phyloP scores from a whole-genome alignment of 2,797 vertebrate species.

The Cirrhinus mrigala region DNA sequence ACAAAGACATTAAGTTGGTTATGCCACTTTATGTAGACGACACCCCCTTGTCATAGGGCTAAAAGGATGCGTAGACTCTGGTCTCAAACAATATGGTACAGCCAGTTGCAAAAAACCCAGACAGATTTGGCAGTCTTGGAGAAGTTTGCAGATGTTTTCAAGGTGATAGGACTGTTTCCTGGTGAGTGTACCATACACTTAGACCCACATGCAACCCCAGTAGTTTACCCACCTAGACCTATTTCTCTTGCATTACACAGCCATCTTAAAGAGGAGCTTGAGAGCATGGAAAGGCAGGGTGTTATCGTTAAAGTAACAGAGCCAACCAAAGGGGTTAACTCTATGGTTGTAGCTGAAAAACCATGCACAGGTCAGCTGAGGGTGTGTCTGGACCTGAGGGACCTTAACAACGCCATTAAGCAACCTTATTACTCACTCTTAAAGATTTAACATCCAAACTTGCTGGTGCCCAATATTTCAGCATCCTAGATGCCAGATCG shows the following conservation, averaged over 20 bases:
- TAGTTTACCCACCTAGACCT: not conserved
- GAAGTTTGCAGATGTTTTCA: not conserved
- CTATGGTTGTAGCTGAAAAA: not conserved
- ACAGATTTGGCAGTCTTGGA: not conserved
- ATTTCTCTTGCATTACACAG: not conserved
- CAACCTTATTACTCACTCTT: constrained; percentile 5
- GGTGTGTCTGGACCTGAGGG: not conserved
- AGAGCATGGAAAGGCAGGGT: not conserved
- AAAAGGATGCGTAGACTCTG: not conserved
- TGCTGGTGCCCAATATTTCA: not conserved
- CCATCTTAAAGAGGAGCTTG: not conserved
- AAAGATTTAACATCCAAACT: not conserved
- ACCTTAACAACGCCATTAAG: not conserved
- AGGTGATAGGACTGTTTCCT: not conserved
- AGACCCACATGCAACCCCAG: not conserved
- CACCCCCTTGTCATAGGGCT: not conserved
- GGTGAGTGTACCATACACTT: not conserved
- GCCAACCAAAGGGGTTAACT: not conserved
- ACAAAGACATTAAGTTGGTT: constrained; percentile 21
- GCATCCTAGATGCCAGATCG: not conserved
- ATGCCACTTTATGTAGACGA: not conserved
- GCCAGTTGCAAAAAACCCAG: not conserved
- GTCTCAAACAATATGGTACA: not conserved
- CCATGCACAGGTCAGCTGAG: not conserved
- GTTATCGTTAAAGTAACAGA: not conserved